Base-by-base conservation (phyloP, 1,140 invertebrate species). In the Drosophila neocordata region DNA sequence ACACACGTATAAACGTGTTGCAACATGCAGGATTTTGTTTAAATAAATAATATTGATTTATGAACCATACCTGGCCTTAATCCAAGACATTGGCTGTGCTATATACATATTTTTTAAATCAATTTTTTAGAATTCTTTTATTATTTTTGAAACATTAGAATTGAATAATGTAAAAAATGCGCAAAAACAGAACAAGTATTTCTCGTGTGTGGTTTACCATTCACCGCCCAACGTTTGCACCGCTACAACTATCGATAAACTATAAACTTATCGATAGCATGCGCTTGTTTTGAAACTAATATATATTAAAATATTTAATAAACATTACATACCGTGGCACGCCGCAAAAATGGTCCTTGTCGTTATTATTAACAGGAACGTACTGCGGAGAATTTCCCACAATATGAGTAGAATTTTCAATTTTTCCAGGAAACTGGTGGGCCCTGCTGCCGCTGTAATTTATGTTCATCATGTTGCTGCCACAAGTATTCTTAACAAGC, bases 11-110 rank as follows among this genome's bases (percentile, higher is more conserved):
- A 64, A 58, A 59, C 70, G 58, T 76, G 71, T 74, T 73, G 62
- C 44, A 37, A 20, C 53, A 56, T 64, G 51, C 74, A 70, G 53
- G 13, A 37, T 12, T 31, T 20, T 41, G 5, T 35, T 6, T 31
- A 8, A 24, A 34, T 38, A 22, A 53, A 6, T 7, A 0, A 5
- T 18, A 9, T 1, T 3, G 12, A 18, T n/a, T n/a, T n/a, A 48
- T 35, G 7, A 34, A 18, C 13, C 22, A 31, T 88, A 87, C 82
- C 82, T 88, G 22, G 72, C 52, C 65, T 79, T 82, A 13, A 79
- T 69, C 60, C 68, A 76, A 37, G 82, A 82, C 82, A 87, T 87
- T 37, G 72, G 38, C 61, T 77, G 66, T 2, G 68, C 64, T 59
- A 72, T 77, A 41, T 72, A 69, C 73, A 76, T 77, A 18, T 13